phyloP scores from a whole-genome alignment of 2,113 vertebrate species.

The Saccopteryx leptura region DNA sequence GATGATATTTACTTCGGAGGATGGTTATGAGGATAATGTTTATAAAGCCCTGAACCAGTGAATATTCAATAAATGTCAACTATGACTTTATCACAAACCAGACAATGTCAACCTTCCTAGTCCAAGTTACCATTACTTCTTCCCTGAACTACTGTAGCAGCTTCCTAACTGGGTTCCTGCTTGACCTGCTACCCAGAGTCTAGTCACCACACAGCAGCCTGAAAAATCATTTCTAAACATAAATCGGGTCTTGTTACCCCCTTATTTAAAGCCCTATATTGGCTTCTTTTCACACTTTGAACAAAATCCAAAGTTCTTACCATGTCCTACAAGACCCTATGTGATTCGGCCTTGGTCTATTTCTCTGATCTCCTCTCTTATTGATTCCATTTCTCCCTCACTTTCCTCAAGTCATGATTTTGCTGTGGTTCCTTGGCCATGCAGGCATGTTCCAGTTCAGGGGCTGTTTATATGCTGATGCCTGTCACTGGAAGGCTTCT shows the following conservation, averaged over 20 bases:
- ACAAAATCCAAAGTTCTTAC: conserved; percentile 26
- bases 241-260: background rate
- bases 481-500: background rate
- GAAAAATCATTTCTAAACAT: conserved; percentile 52
- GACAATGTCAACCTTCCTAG: conserved; percentile 26
- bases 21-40: conserved; percentile 47
- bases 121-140: conserved; percentile 17
- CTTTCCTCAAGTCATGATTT: conserved; percentile 34
- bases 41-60: conserved; percentile 24
- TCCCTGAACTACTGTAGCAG: background rate
- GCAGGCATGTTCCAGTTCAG: background rate
- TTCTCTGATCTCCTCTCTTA: background rate
- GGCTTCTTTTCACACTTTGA: conserved; percentile 29
- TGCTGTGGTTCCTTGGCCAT: background rate
- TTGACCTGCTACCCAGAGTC: background rate
- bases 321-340: background rate
- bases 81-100: conserved; percentile 30
- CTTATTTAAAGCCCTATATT: background rate
- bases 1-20: background rate
- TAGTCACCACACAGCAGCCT: background rate
- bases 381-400: background rate
- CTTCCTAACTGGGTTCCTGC: background rate
- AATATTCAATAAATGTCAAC: conserved; percentile 57
- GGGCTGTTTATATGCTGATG: conserved; percentile 15
- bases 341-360: background rate